A percentile compares a stretch with the other conserved stretches of the same genome.
Conservation (phyloP, 2,888 invertebrate genomes). For the Caenorhabditis becei region DNA sequence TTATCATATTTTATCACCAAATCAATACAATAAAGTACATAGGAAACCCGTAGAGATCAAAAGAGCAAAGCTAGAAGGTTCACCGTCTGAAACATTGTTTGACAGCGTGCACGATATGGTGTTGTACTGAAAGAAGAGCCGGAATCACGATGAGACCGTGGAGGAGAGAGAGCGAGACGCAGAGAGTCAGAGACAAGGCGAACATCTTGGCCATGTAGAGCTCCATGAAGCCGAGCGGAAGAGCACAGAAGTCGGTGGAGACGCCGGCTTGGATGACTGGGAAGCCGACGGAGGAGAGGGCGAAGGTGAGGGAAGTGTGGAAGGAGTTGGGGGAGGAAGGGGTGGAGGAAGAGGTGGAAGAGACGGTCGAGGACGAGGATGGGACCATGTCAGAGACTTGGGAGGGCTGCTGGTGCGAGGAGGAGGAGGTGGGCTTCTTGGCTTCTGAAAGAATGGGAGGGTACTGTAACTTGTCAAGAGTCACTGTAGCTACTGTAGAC, state of each 20-base stretch:
- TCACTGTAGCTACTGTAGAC: no score
- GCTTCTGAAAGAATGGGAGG: slow-evolving; percentile 38
- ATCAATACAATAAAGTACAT: slow-evolving; percentile 39
- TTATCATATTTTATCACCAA: background rate
- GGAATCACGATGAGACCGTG: slow-evolving; percentile 71
- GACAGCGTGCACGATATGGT: slow-evolving; percentile 33
- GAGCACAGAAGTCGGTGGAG: slow-evolving; percentile 71
- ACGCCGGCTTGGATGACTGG: slow-evolving; percentile 75
- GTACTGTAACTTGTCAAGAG: background rate
- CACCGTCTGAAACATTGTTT: slow-evolving; percentile 20
- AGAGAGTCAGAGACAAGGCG: slow-evolving; percentile 65
- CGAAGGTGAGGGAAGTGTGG: slow-evolving; percentile 46
- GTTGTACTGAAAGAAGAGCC: slow-evolving; percentile 64
- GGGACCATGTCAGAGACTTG: slow-evolving; percentile 19
- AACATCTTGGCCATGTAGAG: slow-evolving; percentile 72
- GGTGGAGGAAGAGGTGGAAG: slow-evolving; percentile 22
- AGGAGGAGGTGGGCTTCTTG: slow-evolving; percentile 24
- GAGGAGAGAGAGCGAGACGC: slow-evolving; percentile 69
- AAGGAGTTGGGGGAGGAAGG: slow-evolving; percentile 46
- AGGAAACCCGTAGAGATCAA: slow-evolving; percentile 42
- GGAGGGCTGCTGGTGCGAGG: slow-evolving; percentile 22
- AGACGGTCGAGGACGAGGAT: background rate
- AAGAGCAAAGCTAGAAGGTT: slow-evolving; percentile 4
- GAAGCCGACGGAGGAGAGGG: slow-evolving; percentile 67
- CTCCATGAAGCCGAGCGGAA: slow-evolving; percentile 67